Evolutionary conservation across 2,113 vertebrate genomes (phyloP), one percentile per base, ranked within the genome.

Genomic region (Tamias sibiricus): DNA sequence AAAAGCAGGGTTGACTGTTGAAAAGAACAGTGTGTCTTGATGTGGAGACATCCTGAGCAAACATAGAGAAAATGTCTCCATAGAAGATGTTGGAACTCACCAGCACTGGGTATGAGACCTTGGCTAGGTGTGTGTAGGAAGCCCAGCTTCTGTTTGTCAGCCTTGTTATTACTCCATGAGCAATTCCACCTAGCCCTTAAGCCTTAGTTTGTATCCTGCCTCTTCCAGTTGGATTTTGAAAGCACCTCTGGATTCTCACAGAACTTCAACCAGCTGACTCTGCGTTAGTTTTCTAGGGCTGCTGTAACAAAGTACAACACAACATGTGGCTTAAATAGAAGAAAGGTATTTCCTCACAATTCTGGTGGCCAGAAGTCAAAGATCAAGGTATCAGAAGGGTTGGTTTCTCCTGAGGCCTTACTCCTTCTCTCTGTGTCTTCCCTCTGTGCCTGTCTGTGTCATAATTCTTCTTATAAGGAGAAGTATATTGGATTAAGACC

Each of bases 1-100:
- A 72, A 91, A 95, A 49, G 80, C 57, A 86, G 54, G 86, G 6
- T 10, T 54, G 80, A 47, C 86, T 96, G 64, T 59, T 96, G 95
- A 66, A 94, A 95, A 97, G 49, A 30, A 26, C 11, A n/a, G 17
- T 2, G 14, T 9, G 16, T n/a, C 1, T n/a, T 10, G 35, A 24
- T 8, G 4, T 52, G 57, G 42, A 8, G 11, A 20, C 0, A 7
- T 26, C 40, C 13, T 26, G 47, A 8, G 0, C 10, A 6, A 6
- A n/a, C 37, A 47, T 66, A 24, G 30, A 42, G 37, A 69, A 10
- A 3, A 11, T 2, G 0, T 20, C 30, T 52, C 22, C 0, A 1
- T 28, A 87, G 35, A 14, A 35, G 9, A 62, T 8, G 19, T 4
- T 30, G 10, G 3, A 26, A 24, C 30, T 77, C 2, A 0, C 40